These are phyloP conservation scores for Acestrorhynchus altus DNA, from an alignment of 2,797 vertebrate species.

Conservation along the genomic window DNA sequence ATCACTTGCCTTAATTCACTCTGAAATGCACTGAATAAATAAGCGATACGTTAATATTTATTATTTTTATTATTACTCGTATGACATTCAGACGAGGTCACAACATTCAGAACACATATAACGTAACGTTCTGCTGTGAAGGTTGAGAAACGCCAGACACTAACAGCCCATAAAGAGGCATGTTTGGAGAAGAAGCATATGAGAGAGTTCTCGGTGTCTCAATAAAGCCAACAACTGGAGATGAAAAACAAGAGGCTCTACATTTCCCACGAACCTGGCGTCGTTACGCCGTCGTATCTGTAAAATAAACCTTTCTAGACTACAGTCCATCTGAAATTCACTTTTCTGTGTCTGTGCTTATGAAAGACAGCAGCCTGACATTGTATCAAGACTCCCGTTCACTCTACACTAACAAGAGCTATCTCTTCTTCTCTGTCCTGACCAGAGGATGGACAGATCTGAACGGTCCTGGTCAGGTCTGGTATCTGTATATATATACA, in stretches of 20 bases:
- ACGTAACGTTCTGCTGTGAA: not conserved
- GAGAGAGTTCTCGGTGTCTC: not conserved
- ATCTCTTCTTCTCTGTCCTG: not conserved
- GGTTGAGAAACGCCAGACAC: not conserved
- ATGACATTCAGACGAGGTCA: not conserved
- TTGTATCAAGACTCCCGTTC: slow-evolving; percentile 32
- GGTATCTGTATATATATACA: slow-evolving; percentile 30
- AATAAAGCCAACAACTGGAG: slow-evolving; percentile 7
- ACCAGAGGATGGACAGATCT: slow-evolving; percentile 40
- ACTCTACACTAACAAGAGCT: slow-evolving; percentile 45
- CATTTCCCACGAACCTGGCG: slow-evolving; percentile 28
- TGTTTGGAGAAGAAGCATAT: not conserved
- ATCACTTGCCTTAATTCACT: not conserved
- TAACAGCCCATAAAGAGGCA: not conserved
- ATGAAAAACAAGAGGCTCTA: slow-evolving; percentile 11
- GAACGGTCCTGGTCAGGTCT: slow-evolving; percentile 35
- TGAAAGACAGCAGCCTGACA: slow-evolving; percentile 39
- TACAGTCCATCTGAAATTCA: slow-evolving; percentile 20
- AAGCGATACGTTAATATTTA: not conserved
- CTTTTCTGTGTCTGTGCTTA: slow-evolving; percentile 36
- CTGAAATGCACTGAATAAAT: not conserved
- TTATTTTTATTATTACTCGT: not conserved
- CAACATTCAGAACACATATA: not conserved
- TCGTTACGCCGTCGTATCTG: not conserved
- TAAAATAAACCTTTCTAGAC: slow-evolving; percentile 17